Evolutionary conservation across 2,113 vertebrate species (phyloP), one percentile per base, ranked within the genome.

Genomic region (Falcunculus frontatus): DNA sequence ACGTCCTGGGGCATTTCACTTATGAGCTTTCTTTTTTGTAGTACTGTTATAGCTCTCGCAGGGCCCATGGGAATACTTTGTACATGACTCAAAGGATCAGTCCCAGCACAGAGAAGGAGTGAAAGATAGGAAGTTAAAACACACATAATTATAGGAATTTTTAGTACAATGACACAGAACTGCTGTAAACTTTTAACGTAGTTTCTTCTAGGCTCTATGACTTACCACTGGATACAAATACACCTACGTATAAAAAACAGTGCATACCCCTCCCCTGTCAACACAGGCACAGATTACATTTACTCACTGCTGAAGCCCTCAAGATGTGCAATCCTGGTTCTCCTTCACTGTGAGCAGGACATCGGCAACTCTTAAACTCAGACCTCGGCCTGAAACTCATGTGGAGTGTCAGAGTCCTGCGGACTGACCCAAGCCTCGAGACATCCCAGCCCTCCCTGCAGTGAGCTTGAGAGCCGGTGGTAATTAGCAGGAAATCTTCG

Each of bases 11-110:
- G 39, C 69, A 1, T 11, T 49, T 19, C 77, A 10, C 60, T 49
- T 3, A 1, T 0, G 18, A 60, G 49, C 47, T 39, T 37, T 18
- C 26, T 25, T 26, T 42, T 8, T 0, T 7, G n/a, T 27, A 25
- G 10, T 11, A 5, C 57, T 25, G 4, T 1, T 11, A 21, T 1
- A 55, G 83, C 60, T 56, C 27, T 52, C 22, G 4, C 39, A n/a
- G 21, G 11, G n/a, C 67, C 47, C 33, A 1, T 1, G 42, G 41
- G 33, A 39, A 13, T 68, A 13, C 23, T 67, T 23, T 49, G n/a
- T 17, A 30, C 32, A 0, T 37, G 65, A 6, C 32, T 32, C 33
- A 60, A 70, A 57, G 39, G 35, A 65, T 46, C 78, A 35, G 10
- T 50, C 74, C 70, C 83, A 42, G 68, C 76, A 30, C 37, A 70